These are phyloP conservation scores for Melipona quadrifasciata DNA, from an alignment of 1,140 invertebrate species.

Conservation along the genomic window DNA sequence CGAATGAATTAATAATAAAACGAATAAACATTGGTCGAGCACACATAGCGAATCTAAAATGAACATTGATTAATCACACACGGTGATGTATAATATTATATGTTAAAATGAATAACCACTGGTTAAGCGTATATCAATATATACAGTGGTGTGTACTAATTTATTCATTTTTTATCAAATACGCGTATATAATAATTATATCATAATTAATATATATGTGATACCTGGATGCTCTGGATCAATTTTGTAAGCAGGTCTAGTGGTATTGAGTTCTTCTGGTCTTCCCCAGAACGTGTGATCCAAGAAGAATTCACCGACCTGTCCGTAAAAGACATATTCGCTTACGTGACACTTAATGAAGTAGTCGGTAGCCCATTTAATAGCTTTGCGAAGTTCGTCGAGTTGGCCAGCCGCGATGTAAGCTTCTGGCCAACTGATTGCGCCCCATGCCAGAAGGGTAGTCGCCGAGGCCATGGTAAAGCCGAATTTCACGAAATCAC, in stretches of 20 bases:
- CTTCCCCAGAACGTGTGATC: slow-evolving; percentile 84
- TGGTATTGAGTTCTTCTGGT: slow-evolving; percentile 85
- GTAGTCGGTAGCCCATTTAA: slow-evolving; percentile 86
- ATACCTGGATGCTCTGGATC: slow-evolving; percentile 82
- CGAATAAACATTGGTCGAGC: too few species aligned
- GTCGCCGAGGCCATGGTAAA: slow-evolving; percentile 85
- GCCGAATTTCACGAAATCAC: slow-evolving; percentile 86
- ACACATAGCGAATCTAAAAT: too few species aligned
- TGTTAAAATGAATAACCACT: too few species aligned
- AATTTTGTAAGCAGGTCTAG: slow-evolving; percentile 84
- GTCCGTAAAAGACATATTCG: slow-evolving; percentile 83
- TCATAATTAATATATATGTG: too few species aligned
- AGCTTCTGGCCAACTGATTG: slow-evolving; percentile 82
- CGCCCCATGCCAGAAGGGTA: slow-evolving; percentile 84
- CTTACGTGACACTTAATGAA: slow-evolving; percentile 84
- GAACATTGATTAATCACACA: too few species aligned
- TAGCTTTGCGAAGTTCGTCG: slow-evolving; percentile 78
- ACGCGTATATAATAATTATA: too few species aligned
- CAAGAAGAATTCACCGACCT: slow-evolving; percentile 83
- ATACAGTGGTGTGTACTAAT: too few species aligned
- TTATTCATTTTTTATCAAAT: too few species aligned
- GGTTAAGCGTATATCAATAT: too few species aligned
- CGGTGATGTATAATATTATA: too few species aligned
- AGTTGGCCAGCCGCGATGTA: slow-evolving; percentile 80
- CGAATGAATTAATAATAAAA: too few species aligned